Evolutionary conservation across 1,140 invertebrate species (phyloP).

Genomic region (Zeugodacus cucurbitae): DNA sequence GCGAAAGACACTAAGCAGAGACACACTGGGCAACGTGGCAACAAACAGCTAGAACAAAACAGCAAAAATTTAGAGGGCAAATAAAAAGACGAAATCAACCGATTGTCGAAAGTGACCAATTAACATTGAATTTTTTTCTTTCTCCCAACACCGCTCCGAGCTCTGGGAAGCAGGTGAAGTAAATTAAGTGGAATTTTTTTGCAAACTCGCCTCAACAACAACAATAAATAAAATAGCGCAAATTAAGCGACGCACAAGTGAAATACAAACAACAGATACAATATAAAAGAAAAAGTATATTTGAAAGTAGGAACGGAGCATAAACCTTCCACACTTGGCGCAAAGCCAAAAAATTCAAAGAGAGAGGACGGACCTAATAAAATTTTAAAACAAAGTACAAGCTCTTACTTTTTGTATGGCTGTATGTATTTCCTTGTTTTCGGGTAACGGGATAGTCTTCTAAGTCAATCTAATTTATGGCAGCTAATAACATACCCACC

Average conservation of each 20-base stretch:
- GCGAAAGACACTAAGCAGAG: background rate
- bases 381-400: constrained; percentile 4
- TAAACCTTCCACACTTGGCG: constrained; percentile 10
- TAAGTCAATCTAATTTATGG: background rate
- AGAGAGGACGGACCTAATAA: constrained; percentile 22
- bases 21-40: background rate
- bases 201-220: background rate
- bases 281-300: background rate
- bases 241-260: background rate
- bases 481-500: background rate
- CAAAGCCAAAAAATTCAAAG: background rate
- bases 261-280: background rate
- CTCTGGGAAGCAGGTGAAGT: background rate
- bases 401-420: background rate
- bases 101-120: background rate
- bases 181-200: background rate
- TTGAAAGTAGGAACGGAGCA: background rate
- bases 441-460: background rate
- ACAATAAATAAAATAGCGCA: background rate
- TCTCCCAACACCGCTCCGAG: background rate
- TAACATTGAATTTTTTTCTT: background rate
- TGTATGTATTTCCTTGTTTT: background rate
- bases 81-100: background rate
- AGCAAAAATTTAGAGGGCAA: constrained; percentile 3
- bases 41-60: background rate